Evolutionary conservation across 2,113 vertebrate genomes (phyloP), one percentile per base, ranked within the genome.

Genomic region (Stercorarius parasiticus): DNA sequence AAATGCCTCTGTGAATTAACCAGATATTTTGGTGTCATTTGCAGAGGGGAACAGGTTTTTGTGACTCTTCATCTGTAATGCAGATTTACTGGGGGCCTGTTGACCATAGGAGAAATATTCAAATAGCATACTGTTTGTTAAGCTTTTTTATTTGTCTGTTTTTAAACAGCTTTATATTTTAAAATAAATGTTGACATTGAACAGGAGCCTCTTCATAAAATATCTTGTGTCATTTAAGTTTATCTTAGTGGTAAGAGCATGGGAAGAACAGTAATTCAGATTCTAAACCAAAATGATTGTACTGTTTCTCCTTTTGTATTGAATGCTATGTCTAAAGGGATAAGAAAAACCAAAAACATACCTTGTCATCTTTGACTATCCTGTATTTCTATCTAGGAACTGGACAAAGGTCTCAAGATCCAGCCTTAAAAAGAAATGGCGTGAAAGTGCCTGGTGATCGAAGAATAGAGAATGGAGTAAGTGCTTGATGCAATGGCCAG

Each of bases 391-490:
- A 0, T 59, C 26, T 93, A 98, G 97, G 96, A 97, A 98, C 98
- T 92, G 98, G 98, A 58, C 98, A 98, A 59, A 98, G 99, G 91
- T 88, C 97, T 87, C 98, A 98, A 15, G 99, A 99, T 84, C 95
- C 98, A 64, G 36, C 93, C 58, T 85, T 98, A 80, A 99, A 99
- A 96, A 98, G 99, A 96, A 99, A 99, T 50, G 99, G 99, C 36
- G 97, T 99, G 49, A 99, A 99, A 93, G 97, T 97, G 64, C 97
- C 98, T 14, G 36, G 91, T 94, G 99, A 99, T 87, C 97, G 98
- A 92, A 98, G 98, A 87, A 98, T 98, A 96, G 99, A 99, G 97
- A 99, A 99, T n/a, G 99, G 99, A 88, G 99, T 99, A 96, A 99
- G 99, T 98, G 47, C 42, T 67, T 17, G 4, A 15, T 62, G 43